Evolutionary conservation across 2,888 invertebrate genomes (phyloP).

Genomic region (Eupeodes luniger): DNA sequence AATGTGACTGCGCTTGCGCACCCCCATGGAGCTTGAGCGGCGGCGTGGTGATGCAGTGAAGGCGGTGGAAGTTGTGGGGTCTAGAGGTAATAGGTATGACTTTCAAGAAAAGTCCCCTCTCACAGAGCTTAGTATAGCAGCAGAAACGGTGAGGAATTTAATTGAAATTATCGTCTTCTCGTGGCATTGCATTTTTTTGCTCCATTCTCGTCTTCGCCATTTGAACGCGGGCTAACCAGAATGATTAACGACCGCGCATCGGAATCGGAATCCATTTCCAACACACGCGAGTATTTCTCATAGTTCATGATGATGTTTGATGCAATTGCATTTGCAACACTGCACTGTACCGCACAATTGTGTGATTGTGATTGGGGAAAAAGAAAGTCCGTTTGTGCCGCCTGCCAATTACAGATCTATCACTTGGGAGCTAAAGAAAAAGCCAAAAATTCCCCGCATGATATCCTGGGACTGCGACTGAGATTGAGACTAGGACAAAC

Average conservation of each 20-base stretch:
- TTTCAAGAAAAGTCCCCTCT: conserved; percentile 1
- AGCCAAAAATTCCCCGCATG: conserved; percentile 50
- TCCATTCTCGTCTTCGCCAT: conserved; percentile 39
- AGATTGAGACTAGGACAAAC: neutral
- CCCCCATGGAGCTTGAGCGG: conserved; percentile 48
- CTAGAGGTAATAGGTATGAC: neutral
- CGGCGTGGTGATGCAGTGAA: neutral
- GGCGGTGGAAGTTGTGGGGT: neutral
- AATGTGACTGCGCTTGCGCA: conserved; percentile 40
- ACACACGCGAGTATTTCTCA: conserved; percentile 62
- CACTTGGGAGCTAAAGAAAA: conserved; percentile 41
- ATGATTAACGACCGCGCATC: conserved; percentile 66
- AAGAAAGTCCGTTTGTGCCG: conserved; percentile 63
- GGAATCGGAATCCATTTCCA: conserved; percentile 64
- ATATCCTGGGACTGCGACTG: conserved; percentile 15
- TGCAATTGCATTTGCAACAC: conserved; percentile 15
- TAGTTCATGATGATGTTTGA: conserved; percentile 32
- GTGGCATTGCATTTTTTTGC: conserved; percentile 8
- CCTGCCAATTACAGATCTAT: conserved; percentile 76
- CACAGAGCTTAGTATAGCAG: neutral
- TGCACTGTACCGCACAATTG: conserved; percentile 1
- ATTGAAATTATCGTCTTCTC: conserved; percentile 56
- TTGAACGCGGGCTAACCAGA: conserved; percentile 13
- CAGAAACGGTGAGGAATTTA: conserved; percentile 44
- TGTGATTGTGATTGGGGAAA: conserved; percentile 16